Evolutionary conservation across 2,113 vertebrate genomes (phyloP).

Genomic region (Cavia aperea): DNA sequence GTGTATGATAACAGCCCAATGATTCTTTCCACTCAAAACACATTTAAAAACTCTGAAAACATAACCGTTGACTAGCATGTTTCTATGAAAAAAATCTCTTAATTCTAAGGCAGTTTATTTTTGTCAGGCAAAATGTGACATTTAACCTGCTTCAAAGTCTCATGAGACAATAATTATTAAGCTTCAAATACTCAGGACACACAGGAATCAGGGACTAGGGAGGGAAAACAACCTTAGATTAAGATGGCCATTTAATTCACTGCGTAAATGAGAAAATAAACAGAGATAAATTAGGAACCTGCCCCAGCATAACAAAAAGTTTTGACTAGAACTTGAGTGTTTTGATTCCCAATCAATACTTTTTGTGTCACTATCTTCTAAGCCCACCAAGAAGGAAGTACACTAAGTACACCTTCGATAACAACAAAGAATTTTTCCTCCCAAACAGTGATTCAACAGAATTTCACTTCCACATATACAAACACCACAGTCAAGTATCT

Average conservation of each 20-base stretch:
- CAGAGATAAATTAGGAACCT: background rate
- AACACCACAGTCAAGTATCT: background rate
- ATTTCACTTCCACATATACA: constrained; percentile 7
- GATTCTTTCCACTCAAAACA: constrained; percentile 39
- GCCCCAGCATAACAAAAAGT: background rate
- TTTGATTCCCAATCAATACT: background rate
- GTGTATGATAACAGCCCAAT: background rate
- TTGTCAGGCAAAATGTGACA: background rate
- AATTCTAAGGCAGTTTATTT: constrained; percentile 22
- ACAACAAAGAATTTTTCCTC: constrained; percentile 12
- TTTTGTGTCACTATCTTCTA: background rate
- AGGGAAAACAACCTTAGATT: background rate
- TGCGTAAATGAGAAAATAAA: constrained; percentile 9
- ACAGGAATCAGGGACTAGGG: background rate
- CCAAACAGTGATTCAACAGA: constrained; percentile 15
- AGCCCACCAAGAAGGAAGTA: background rate
- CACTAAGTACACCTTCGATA: constrained; percentile 2
- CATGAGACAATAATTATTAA: constrained; percentile 15
- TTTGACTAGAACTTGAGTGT: background rate
- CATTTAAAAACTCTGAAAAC: constrained; percentile 26
- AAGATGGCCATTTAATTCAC: background rate
- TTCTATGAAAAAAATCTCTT: background rate
- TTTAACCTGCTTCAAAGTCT: constrained; percentile 24
- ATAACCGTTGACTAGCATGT: constrained; percentile 1
- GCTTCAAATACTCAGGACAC: background rate